Conservation (phyloP, 92 coral and sea anemone genomes). For the Epizoanthus scotinus region DNA sequence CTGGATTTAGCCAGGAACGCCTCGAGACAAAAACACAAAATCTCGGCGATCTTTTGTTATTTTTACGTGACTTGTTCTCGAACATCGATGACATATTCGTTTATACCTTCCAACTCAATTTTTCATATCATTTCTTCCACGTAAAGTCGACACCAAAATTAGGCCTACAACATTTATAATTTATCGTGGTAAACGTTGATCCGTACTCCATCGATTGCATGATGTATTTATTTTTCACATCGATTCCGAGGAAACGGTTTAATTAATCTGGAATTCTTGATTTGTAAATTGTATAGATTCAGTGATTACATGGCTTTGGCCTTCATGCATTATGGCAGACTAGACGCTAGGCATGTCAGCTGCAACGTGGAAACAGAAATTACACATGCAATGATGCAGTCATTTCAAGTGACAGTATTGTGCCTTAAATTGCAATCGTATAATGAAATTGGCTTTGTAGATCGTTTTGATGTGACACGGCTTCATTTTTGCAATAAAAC, state of each 20-base stretch:
- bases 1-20: too few relatives aligned
- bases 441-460: too few relatives aligned
- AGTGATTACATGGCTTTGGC: too few relatives aligned
- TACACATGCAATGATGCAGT: too few relatives aligned
- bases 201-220: neutral
- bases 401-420: too few relatives aligned
- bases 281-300: neutral
- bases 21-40: too few relatives aligned
- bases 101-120: neutral
- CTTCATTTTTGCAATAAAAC: too few relatives aligned
- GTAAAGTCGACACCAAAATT: slow-evolving; percentile 6
- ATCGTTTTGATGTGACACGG: too few relatives aligned
- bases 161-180: slow-evolving; percentile 15
- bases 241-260: slow-evolving; percentile 17
- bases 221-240: neutral
- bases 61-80: neutral
- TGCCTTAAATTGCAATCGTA: too few relatives aligned
- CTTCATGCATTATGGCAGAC: too few relatives aligned
- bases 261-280: neutral
- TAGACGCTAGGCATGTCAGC: too few relatives aligned
- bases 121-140: neutral
- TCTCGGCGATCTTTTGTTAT: neutral
- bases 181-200: slow-evolving; percentile 14
- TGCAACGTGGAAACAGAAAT: too few relatives aligned
- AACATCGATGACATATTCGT: neutral